Percentiles rank a stretch among this genome's conserved stretches.
These are phyloP conservation scores for Volucella inflata DNA, from an alignment of 2,888 invertebrate genomes.

Conservation along the genomic window DNA sequence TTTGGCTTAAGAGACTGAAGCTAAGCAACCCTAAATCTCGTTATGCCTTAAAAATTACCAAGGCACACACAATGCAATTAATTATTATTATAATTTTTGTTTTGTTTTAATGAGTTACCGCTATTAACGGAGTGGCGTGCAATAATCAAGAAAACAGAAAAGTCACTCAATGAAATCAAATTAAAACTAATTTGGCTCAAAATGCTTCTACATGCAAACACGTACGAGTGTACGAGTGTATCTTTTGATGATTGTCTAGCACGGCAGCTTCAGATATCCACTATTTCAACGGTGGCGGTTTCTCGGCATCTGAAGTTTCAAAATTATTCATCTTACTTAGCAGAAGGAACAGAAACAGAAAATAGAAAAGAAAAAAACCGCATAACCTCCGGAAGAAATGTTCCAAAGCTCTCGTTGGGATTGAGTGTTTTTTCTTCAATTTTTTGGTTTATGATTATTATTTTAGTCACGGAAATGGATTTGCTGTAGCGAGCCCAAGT, in stretches of 20 bases:
- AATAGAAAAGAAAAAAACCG: constrained; percentile 3
- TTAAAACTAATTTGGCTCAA: constrained; percentile 44
- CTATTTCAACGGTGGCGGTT: too few relatives aligned
- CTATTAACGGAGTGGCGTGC: constrained; percentile 43
- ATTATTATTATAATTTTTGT: neutral
- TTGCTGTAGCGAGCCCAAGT: constrained; percentile 48
- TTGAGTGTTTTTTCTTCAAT: constrained; percentile 27
- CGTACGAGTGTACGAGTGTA: neutral
- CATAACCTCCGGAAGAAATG: constrained; percentile 41
- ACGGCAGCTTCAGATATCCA: constrained; percentile 5
- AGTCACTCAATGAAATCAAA: constrained; percentile 50
- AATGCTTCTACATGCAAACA: constrained; percentile 28
- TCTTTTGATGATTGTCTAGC: constrained; percentile 52
- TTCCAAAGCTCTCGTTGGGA: constrained; percentile 40
- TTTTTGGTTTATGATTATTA: constrained; percentile 39
- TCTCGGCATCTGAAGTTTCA: constrained; percentile 27
- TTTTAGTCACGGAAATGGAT: constrained; percentile 72
- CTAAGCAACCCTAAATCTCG: too few relatives aligned
- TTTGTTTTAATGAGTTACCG: neutral
- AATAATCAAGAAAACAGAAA: constrained; percentile 23
- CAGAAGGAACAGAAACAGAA: neutral
- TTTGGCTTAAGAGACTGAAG: neutral
- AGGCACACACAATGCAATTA: neutral
- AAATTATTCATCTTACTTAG: constrained; percentile 52
- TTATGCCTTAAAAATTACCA: too few relatives aligned